A percentile compares a stretch with the other conserved stretches of the same genome.
These are phyloP conservation scores for Tethea ocularis DNA, from an alignment of 2,888 invertebrate genomes.

Conservation along the genomic window DNA sequence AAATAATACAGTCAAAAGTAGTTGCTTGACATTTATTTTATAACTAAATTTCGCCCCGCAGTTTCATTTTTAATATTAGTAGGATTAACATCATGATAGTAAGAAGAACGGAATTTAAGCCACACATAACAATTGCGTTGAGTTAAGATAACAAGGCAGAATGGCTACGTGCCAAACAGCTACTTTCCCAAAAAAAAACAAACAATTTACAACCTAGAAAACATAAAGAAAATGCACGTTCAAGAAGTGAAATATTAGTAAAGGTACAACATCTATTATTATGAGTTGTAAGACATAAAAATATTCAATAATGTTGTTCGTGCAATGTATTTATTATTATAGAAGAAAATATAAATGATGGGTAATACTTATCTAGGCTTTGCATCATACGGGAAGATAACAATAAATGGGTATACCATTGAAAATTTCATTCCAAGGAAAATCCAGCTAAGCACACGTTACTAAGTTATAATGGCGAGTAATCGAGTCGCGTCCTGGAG, in stretches of 20 bases:
- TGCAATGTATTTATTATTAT: too few relatives aligned
- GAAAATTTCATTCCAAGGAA: not conserved
- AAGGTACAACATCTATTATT: not conserved
- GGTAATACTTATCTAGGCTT: too few relatives aligned
- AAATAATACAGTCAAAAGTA: too few relatives aligned
- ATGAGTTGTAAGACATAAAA: not conserved
- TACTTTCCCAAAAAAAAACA: not conserved
- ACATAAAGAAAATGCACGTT: not conserved
- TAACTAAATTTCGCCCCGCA: too few relatives aligned
- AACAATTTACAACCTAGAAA: not conserved
- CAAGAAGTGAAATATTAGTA: not conserved
- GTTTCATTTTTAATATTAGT: too few relatives aligned
- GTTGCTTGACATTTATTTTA: slow-evolving; percentile 73
- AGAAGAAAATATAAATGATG: too few relatives aligned
- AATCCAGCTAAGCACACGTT: not conserved
- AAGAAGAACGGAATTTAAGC: not conserved
- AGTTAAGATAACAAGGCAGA: not conserved
- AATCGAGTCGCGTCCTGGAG: slow-evolving; percentile 5
- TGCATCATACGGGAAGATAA: too few relatives aligned
- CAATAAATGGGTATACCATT: not conserved
- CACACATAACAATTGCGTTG: not conserved
- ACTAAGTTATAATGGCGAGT: not conserved
- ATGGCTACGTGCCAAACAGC: slow-evolving; percentile 3
- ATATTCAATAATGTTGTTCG: not conserved
- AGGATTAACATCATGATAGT: not conserved